A percentile compares a stretch with the other conserved stretches of the same genome.
Evolutionary conservation across 2,797 vertebrate species (phyloP).

Genomic region (Sebastes melanostomus): DNA sequence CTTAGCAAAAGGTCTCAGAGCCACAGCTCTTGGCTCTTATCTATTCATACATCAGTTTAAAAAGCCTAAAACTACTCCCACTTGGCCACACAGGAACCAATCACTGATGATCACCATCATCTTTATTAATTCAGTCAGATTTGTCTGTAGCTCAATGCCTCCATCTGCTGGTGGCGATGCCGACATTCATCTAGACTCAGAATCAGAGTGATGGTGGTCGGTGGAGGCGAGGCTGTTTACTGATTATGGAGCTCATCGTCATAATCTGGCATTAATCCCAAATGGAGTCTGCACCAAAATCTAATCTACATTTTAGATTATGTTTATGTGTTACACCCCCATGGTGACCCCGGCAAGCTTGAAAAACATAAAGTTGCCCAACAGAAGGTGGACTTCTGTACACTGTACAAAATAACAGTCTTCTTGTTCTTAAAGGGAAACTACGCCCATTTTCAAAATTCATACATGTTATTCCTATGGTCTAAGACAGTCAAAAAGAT

Average conservation of each 20-base stretch:
- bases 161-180: slow-evolving; percentile 48
- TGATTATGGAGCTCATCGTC: background rate
- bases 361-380: background rate
- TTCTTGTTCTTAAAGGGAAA: background rate
- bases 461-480: too few relatives aligned
- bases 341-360: background rate
- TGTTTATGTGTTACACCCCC: background rate
- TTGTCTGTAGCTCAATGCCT: slow-evolving; percentile 19
- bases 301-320: background rate
- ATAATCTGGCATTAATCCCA: background rate
- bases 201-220: background rate
- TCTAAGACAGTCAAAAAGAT: too few relatives aligned
- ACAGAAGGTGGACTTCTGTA: background rate
- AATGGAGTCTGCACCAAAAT: background rate
- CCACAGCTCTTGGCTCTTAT: background rate
- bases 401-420: background rate
- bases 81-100: background rate
- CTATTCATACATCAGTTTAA: background rate
- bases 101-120: background rate
- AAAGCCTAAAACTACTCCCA: background rate
- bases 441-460: too few relatives aligned
- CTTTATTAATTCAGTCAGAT: background rate
- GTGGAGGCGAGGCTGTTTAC: background rate
- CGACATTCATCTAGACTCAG: background rate
- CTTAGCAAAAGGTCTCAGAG: background rate